Conservation (phyloP, 2,797 vertebrate genomes). For the Nasua narica region DNA sequence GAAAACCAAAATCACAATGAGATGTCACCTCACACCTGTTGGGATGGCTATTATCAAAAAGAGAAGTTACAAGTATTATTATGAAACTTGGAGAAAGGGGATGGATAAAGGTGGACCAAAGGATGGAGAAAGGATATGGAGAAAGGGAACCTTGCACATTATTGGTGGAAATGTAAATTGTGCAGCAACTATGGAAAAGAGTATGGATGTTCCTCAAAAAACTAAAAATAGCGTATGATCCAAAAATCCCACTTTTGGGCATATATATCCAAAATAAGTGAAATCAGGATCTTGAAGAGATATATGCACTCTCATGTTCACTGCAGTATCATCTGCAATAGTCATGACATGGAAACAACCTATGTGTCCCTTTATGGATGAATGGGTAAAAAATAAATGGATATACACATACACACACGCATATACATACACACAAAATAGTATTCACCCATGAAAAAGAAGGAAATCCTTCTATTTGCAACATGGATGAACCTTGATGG, state of each 20-base stretch:
- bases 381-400: neutral
- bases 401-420: neutral
- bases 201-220: neutral
- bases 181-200: neutral
- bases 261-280: neutral
- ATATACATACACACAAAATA: neutral
- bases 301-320: neutral
- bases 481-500: neutral
- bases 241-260: neutral
- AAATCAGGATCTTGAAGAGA: neutral
- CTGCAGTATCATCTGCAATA: neutral
- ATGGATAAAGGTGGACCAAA: no score
- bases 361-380: neutral
- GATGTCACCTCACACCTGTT: neutral
- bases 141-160: neutral
- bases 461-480: neutral
- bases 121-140: neutral
- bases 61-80: neutral
- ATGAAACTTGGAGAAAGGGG: neutral
- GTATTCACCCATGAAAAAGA: neutral
- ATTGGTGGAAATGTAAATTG: neutral
- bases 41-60: neutral
- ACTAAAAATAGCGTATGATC: neutral
- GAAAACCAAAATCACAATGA: neutral
- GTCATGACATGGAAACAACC: neutral